Evolutionary conservation across 2,888 invertebrate genomes (phyloP).

Genomic region (Lasioglossum oenotherae): DNA sequence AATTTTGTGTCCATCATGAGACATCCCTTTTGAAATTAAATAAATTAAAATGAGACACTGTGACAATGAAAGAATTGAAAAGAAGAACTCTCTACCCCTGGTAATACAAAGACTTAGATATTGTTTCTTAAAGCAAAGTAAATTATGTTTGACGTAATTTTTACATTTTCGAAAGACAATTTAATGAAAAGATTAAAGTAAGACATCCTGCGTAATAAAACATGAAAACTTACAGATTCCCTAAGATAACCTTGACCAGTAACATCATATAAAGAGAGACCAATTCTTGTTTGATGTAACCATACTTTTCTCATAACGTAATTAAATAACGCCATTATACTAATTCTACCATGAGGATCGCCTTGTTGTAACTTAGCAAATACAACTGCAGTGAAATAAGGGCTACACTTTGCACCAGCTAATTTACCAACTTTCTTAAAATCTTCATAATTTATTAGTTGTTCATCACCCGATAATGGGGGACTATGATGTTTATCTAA

Average conservation of each 20-base stretch:
- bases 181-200: not conserved
- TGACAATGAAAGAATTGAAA: too few species aligned
- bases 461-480: constrained; percentile 90
- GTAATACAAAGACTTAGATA: not conserved
- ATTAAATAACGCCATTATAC: constrained; percentile 96
- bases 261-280: constrained; percentile 96
- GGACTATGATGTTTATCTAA: constrained; percentile 93
- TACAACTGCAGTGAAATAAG: constrained; percentile 93
- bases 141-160: not conserved
- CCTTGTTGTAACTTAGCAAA: constrained; percentile 95
- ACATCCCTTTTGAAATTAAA: not conserved
- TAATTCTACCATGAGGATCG: constrained; percentile 94
- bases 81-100: too few species aligned
- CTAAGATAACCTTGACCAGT: constrained; percentile 95
- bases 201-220: not conserved
- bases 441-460: constrained; percentile 93
- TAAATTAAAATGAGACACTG: too few species aligned
- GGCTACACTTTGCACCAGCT: constrained; percentile 90
- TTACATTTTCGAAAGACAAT: not conserved
- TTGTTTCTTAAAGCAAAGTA: not conserved
- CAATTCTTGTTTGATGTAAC: constrained; percentile 97
- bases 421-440: constrained; percentile 92
- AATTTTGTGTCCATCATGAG: not conserved
- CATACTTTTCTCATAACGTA: constrained; percentile 98
- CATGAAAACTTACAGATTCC: constrained; percentile 88